Percentiles rank a stretch among this genome's conserved stretches.
Conservation (phyloP, 2,888 invertebrate genomes). For the Glyphotaelius pellucidus region DNA sequence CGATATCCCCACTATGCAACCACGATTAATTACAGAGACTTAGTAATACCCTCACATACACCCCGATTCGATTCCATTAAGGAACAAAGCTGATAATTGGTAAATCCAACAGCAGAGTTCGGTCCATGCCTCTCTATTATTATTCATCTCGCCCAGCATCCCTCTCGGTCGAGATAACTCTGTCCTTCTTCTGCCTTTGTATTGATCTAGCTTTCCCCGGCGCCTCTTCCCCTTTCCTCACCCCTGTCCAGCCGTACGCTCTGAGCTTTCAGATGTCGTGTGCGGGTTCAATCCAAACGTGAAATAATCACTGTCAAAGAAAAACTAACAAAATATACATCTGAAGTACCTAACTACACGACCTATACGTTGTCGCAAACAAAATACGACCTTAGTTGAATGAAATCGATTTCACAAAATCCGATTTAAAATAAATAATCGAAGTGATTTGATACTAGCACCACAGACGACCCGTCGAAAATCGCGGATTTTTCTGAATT, state of each 20-base stretch:
- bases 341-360: too few species aligned
- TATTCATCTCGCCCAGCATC: neutral
- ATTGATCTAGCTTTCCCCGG: neutral
- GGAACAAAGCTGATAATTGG: neutral
- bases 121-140: neutral
- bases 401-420: too few species aligned
- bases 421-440: too few species aligned
- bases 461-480: too few species aligned
- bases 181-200: neutral
- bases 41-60: neutral
- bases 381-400: too few species aligned
- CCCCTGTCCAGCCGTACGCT: neutral
- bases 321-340: neutral
- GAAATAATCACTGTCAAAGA: neutral
- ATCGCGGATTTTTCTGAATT: too few species aligned
- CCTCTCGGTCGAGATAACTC: neutral
- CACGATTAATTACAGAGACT: neutral
- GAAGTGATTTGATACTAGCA: too few species aligned
- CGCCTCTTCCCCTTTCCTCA: neutral
- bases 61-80: neutral
- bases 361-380: too few species aligned
- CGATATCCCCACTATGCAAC: neutral
- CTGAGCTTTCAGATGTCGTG: neutral
- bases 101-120: neutral
- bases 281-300: neutral